phyloP scores from a whole-genome alignment of 2,113 vertebrate species.

The Chaetops frenatus region DNA sequence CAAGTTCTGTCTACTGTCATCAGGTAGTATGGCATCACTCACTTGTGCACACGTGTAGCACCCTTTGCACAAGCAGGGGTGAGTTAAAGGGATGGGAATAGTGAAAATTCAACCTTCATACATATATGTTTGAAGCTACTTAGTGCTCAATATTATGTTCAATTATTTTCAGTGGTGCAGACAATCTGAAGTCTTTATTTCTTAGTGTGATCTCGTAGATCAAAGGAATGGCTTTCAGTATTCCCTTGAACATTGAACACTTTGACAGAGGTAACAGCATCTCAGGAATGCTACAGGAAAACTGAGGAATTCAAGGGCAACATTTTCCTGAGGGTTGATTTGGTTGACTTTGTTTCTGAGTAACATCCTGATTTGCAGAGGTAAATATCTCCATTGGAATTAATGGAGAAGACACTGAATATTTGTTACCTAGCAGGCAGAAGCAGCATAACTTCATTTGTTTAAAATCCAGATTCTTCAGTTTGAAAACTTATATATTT shows the following conservation, averaged over 20 bases:
- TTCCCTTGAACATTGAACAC: not conserved
- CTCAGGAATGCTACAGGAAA: not conserved
- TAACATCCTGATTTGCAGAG: not conserved
- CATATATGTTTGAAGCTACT: not conserved
- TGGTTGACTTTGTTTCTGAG: not conserved
- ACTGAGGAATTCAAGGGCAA: not conserved
- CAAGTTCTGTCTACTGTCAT: not conserved
- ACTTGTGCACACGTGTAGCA: fast-evolving
- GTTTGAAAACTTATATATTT: not conserved
- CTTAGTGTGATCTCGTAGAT: not conserved
- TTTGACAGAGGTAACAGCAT: not conserved
- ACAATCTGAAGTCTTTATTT: not conserved
- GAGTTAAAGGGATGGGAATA: not conserved
- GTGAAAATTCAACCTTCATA: not conserved
- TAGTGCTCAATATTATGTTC: not conserved
- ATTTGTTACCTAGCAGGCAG: not conserved
- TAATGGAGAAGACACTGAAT: not conserved
- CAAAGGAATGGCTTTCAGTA: not conserved
- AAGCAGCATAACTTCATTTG: not conserved
- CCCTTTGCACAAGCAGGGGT: fast-evolving
- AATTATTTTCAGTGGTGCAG: not conserved
- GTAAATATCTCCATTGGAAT: not conserved
- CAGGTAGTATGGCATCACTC: not conserved
- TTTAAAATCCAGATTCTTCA: not conserved
- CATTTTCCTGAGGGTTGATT: not conserved